phyloP scores from a whole-genome alignment of 2,888 invertebrate genomes.

The Drosophila quinaria region DNA sequence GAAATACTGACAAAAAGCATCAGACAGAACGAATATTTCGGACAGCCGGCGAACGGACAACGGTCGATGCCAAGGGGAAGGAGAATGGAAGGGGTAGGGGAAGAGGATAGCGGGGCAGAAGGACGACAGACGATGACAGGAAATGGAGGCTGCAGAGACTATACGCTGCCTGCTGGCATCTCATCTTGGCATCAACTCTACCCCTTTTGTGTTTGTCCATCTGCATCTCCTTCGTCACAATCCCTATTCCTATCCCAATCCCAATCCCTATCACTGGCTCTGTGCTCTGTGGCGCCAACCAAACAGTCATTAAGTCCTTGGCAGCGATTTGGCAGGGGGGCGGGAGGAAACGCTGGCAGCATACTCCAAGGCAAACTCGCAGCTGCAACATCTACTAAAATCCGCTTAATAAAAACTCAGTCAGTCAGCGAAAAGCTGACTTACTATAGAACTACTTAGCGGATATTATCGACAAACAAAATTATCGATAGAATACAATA shows the following conservation, averaged over 20 bases:
- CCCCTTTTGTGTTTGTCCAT: constrained; percentile 10
- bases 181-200: constrained; percentile 26
- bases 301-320: constrained; percentile 70
- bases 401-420: constrained; percentile 23
- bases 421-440: constrained; percentile 5
- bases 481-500: not conserved
- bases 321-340: constrained; percentile 30
- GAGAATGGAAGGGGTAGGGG: not conserved
- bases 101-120: constrained; percentile 2
- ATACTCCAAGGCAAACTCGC: constrained; percentile 20
- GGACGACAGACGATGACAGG: constrained; percentile 54
- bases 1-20: constrained; percentile 55
- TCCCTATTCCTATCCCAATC: constrained; percentile 9
- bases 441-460: not conserved
- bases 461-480: constrained; percentile 3
- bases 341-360: not conserved
- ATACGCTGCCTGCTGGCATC: constrained; percentile 33
- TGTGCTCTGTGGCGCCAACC: constrained; percentile 56
- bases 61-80: constrained; percentile 14
- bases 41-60: constrained; percentile 27
- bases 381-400: constrained; percentile 15
- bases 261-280: constrained; percentile 21
- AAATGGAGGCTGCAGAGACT: constrained; percentile 61
- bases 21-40: constrained; percentile 21
- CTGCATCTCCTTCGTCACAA: not conserved